Conservation (phyloP, 2,797 vertebrate species). For the Sebastes cheni region DNA sequence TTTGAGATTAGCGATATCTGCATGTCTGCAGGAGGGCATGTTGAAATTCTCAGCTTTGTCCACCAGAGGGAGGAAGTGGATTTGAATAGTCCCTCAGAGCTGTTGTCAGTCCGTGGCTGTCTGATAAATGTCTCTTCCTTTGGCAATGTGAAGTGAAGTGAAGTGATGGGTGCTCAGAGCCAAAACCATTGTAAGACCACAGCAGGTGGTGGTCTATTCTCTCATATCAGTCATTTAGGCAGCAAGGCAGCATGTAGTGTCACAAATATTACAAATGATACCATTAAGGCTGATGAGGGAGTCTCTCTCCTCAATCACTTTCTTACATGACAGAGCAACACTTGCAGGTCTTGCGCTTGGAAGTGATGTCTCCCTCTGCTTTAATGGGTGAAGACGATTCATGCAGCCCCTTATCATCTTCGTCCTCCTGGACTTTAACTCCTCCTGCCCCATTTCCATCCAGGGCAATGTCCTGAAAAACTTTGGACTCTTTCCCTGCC, state of each 20-base stretch:
- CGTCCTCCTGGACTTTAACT: constrained; percentile 24
- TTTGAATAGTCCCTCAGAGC: constrained; percentile 10
- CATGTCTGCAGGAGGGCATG: neutral
- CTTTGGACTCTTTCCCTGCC: neutral
- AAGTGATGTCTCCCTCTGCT: constrained; percentile 15
- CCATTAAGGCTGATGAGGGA: neutral
- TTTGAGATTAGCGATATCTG: neutral
- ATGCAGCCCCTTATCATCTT: constrained; percentile 2
- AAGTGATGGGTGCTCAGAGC: neutral
- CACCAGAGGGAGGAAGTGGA: constrained; percentile 65
- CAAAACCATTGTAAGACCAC: neutral
- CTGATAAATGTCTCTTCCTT: constrained; percentile 3
- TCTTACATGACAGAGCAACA: constrained; percentile 81
- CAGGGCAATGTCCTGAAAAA: constrained; percentile 55
- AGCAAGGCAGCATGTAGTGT: neutral
- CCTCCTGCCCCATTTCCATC: constrained; percentile 32
- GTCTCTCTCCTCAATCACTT: neutral
- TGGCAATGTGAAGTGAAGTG: constrained; percentile 2
- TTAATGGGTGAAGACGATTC: neutral
- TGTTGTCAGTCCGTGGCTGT: neutral
- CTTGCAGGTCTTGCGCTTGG: constrained; percentile 72
- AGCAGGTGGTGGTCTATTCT: neutral
- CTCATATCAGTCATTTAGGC: neutral
- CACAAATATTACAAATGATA: neutral
- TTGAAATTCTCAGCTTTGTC: constrained; percentile 43